Base-by-base conservation (phyloP, 1,140 invertebrate species). In the Copidosoma floridanum region DNA sequence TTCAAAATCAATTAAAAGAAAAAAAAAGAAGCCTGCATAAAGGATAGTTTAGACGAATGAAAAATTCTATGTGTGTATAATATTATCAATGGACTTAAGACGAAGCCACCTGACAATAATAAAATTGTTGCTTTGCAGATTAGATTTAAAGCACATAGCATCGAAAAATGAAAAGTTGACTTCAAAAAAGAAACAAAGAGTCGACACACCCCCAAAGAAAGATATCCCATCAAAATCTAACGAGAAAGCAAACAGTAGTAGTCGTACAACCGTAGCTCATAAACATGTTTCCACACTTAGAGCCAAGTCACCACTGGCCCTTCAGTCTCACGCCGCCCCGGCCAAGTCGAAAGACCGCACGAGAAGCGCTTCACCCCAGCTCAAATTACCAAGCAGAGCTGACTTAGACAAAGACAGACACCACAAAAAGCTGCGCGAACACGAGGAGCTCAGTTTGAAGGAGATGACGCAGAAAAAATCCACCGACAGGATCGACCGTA, bases 311-410 rank as follows among this genome's bases (percentile, higher is more conserved):
- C 79, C 77, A 14, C 38, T 50, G 5, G 52, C 67, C 2, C 21
- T 56, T n/a, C 48, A 60, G 2, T 63, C 71, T 38, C 73, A 75
- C 43, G 2, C 40, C 38, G 7, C 60, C 50, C 24, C 68, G 1
- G 58, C 14, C 53, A 77, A 77, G 57, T 56, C 64, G 0, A 76
- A 77, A 32, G 78, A 80, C 40, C 71, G 73, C 56, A 78, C 77
- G 46, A 57, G 75, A 56, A 81, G 78, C 23, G 78, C 81, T 63
- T 80, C 80, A 8, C 76, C 77, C 10, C 71, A 73, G 57, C 24
- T 55, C 20, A 58, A 71, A 61, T 47, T 64, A 2, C n/a, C n/a
- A n/a, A n/a, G n/a, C n/a, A n/a, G n/a, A n/a, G 68, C 70, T 20
- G 73, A 72, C 2, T 52, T 66, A 2, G 78, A 76, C 0, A 76